These are phyloP conservation scores for Cynodonichthys magdalenae DNA, from an alignment of 2,797 vertebrate species.

Conservation along the genomic window DNA sequence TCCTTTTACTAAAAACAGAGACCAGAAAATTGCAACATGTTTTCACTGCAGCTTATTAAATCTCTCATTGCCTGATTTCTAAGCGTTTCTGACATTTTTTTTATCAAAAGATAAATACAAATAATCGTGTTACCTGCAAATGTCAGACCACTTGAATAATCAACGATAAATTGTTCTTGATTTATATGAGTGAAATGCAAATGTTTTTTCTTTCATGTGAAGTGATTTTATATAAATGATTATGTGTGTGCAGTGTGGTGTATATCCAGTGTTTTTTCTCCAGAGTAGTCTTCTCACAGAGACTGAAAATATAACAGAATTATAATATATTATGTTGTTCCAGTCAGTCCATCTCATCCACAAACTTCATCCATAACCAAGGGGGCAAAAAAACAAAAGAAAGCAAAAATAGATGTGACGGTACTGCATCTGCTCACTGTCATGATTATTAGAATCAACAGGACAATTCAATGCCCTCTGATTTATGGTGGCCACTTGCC, in stretches of 20 bases:
- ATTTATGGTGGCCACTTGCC: constrained; percentile 36
- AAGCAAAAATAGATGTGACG: constrained; percentile 6
- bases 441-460: constrained; percentile 62
- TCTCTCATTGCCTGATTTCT: not conserved
- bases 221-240: constrained; percentile 21
- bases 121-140: constrained; percentile 6
- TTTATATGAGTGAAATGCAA: constrained; percentile 7
- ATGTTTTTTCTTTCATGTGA: constrained; percentile 11
- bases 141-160: constrained; percentile 34
- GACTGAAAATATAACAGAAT: constrained; percentile 33
- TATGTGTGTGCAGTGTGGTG: not conserved
- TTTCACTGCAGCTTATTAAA: not conserved
- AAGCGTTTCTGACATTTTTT: not conserved
- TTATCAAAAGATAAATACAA: not conserved
- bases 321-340: constrained; percentile 49
- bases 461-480: constrained; percentile 38
- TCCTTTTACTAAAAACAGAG: not conserved
- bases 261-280: constrained; percentile 14
- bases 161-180: constrained; percentile 23
- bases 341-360: constrained; percentile 51
- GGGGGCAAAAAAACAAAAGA: constrained; percentile 6
- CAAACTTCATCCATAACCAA: constrained; percentile 37
- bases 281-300: constrained; percentile 34
- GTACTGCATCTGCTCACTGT: constrained; percentile 46
- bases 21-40: not conserved